A percentile compares a stretch with the other conserved stretches of the same genome.
phyloP scores from a whole-genome alignment of 2,797 vertebrate species.

The Tangara arthus region DNA sequence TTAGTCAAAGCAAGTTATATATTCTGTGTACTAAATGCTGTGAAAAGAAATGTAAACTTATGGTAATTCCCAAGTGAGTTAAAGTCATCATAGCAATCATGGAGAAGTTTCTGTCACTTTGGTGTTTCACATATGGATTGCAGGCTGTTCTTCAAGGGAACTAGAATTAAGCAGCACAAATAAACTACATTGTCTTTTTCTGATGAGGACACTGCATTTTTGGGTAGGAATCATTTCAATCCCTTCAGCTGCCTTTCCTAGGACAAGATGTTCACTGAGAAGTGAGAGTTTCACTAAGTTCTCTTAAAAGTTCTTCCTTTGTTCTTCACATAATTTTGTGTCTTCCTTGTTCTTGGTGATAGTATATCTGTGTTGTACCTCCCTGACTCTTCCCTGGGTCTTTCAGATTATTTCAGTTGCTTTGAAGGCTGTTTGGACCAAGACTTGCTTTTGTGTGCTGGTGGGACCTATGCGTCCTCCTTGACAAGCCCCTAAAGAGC shows the following conservation, averaged over 20 bases:
- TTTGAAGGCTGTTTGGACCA: not conserved
- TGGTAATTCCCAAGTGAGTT: not conserved
- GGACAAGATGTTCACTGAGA: not conserved
- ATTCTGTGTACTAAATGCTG: not conserved
- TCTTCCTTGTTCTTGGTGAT: not conserved
- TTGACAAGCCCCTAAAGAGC: not conserved
- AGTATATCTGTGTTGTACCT: not conserved
- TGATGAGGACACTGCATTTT: not conserved
- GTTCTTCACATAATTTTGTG: not conserved
- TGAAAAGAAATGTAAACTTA: not conserved
- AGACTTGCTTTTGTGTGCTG: not conserved
- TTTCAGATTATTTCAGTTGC: not conserved
- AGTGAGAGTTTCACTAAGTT: not conserved
- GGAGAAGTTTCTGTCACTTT: not conserved
- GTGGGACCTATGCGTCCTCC: not conserved
- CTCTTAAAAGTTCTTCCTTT: not conserved
- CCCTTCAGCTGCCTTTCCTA: not conserved
- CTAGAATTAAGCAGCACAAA: not conserved
- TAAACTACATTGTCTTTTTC: not conserved
- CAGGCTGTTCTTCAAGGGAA: not conserved
- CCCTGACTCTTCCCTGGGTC: not conserved
- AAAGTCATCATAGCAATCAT: not conserved
- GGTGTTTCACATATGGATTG: not conserved
- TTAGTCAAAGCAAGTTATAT: not conserved
- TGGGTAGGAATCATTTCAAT: not conserved